A percentile compares a stretch with the other conserved stretches of the same genome.
Conservation (phyloP, 2,113 vertebrate species). For the Egretta garzetta region DNA sequence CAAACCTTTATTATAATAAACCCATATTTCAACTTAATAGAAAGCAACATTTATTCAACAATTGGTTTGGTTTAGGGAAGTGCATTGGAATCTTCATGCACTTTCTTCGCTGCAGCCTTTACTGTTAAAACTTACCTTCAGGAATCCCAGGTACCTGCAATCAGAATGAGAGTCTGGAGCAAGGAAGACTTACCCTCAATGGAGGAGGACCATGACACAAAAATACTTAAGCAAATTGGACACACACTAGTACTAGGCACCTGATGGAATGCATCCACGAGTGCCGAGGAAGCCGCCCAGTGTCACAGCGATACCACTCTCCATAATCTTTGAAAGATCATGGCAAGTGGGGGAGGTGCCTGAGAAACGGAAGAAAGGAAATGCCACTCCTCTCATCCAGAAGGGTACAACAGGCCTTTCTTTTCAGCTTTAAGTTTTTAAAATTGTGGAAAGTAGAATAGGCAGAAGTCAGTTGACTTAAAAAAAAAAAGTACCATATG, state of each 20-base stretch:
- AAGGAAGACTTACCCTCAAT: background rate
- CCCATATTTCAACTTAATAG: background rate
- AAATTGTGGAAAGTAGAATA: background rate
- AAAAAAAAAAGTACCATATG: background rate
- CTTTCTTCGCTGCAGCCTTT: background rate
- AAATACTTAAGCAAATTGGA: background rate
- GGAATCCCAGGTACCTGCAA: background rate
- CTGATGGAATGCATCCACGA: background rate
- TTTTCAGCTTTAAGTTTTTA: background rate
- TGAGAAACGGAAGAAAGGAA: background rate
- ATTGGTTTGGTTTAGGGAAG: background rate
- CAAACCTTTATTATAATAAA: background rate
- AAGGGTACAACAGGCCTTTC: background rate
- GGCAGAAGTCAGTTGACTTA: background rate
- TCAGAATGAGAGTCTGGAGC: background rate
- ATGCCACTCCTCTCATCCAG: background rate
- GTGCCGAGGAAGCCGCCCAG: background rate
- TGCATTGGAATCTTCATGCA: background rate
- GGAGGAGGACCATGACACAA: background rate
- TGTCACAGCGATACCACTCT: background rate
- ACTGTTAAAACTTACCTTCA: background rate
- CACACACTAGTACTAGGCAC: background rate
- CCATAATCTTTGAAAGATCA: background rate
- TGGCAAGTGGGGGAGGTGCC: background rate
- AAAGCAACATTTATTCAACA: background rate